A percentile compares a stretch with the other conserved stretches of the same genome.
Evolutionary conservation across 2,797 vertebrate genomes (phyloP).

Genomic region (Sebastes jordani): DNA sequence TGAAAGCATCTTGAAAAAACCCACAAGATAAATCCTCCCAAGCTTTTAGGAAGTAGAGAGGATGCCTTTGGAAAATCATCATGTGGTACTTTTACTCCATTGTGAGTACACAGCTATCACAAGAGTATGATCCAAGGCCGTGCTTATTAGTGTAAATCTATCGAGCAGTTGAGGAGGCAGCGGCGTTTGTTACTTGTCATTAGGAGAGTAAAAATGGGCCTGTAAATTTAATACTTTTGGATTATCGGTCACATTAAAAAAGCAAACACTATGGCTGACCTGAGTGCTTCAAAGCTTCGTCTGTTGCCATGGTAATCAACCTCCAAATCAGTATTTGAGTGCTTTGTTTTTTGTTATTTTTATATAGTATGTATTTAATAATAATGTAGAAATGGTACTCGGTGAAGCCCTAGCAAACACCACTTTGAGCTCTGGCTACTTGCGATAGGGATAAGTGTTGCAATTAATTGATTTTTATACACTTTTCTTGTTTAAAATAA

Average conservation of each 20-base stretch:
- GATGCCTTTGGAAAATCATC: neutral
- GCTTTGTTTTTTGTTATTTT: too few species aligned
- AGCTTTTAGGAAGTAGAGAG: neutral
- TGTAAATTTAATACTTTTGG: neutral
- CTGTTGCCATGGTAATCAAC: too few species aligned
- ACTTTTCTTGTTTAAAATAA: conserved; percentile 29
- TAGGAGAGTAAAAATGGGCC: neutral
- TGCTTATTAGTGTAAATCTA: neutral
- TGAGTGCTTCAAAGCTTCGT: too few species aligned
- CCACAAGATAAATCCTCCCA: neutral
- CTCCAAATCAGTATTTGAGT: too few species aligned
- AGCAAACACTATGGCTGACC: neutral
- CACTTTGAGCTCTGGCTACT: neutral
- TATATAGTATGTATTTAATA: too few species aligned
- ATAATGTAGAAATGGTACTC: too few species aligned
- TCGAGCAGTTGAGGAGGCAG: neutral
- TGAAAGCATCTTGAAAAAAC: neutral
- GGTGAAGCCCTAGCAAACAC: neutral
- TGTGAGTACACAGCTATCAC: neutral
- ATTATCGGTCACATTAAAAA: conserved; percentile 14
- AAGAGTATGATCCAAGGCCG: neutral
- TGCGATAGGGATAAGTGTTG: neutral
- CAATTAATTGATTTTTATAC: conserved; percentile 20
- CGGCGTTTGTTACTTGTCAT: neutral
- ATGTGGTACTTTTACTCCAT: neutral